Evolutionary conservation across 64 coral and sea anemone genomes (phyloP).

Genomic region (Astreopora myriophthalma): DNA sequence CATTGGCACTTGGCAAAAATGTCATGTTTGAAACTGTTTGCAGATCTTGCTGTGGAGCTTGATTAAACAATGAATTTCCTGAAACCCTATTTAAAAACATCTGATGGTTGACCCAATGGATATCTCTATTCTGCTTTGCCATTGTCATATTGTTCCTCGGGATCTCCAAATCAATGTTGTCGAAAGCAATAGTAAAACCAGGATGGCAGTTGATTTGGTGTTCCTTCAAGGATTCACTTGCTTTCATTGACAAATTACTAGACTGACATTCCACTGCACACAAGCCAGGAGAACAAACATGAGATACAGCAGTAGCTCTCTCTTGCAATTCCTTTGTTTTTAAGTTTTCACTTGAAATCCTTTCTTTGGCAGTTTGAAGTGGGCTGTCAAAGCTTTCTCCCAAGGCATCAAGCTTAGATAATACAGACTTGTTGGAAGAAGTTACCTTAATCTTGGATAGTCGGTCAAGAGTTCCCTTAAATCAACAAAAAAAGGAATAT

Average conservation of each 20-base stretch:
- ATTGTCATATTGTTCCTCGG: constrained; percentile 65
- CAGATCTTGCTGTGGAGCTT: neutral
- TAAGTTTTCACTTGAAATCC: neutral
- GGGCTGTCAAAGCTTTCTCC: neutral
- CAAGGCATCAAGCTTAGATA: neutral
- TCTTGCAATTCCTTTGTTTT: neutral
- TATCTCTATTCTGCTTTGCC: constrained; percentile 33
- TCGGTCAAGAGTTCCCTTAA: constrained; percentile 29
- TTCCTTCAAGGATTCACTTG: neutral
- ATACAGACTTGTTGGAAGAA: neutral
- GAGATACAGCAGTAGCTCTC: neutral
- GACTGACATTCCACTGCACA: too few species aligned
- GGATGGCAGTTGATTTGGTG: neutral
- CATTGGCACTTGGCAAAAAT: neutral
- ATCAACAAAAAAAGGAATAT: neutral
- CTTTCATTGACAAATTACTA: neutral
- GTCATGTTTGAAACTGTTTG: neutral
- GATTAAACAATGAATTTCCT: constrained; percentile 4
- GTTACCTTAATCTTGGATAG: constrained; percentile 29
- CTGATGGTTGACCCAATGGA: constrained; percentile 69
- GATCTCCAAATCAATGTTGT: constrained; percentile 49
- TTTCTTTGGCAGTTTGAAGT: neutral
- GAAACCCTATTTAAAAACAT: constrained; percentile 53
- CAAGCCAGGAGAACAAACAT: too few species aligned
- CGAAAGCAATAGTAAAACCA: constrained; percentile 50